Evolutionary conservation across 2,797 vertebrate species (phyloP).

Genomic region (Siniperca scherzeri): DNA sequence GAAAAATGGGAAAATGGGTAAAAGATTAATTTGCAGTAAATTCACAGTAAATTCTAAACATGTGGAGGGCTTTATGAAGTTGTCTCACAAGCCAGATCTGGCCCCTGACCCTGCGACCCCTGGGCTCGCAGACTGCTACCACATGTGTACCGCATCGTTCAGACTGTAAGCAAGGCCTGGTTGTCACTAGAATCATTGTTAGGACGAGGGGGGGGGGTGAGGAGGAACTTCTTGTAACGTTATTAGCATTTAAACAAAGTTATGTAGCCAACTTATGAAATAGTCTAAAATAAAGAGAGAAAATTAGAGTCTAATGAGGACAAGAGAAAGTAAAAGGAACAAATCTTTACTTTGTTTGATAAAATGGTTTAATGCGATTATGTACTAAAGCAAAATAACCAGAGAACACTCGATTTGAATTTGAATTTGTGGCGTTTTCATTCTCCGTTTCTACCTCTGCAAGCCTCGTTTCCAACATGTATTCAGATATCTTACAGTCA

Average conservation of each 20-base stretch:
- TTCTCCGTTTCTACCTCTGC: neutral
- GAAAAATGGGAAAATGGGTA: no score
- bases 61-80: neutral
- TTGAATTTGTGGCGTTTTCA: neutral
- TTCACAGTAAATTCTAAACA: neutral
- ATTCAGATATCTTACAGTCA: neutral
- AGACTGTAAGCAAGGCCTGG: neutral
- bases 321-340: neutral
- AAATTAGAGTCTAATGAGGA: neutral
- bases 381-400: neutral
- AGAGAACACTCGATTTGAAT: neutral
- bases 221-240: neutral
- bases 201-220: no score
- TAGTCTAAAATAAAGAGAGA: neutral
- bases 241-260: slow-evolving; percentile 11
- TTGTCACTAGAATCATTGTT: neutral
- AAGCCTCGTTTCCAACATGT: neutral
- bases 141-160: neutral
- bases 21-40: neutral
- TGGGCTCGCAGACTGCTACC: neutral
- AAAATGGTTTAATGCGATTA: neutral
- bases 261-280: neutral
- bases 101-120: neutral
- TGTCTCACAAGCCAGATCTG: neutral
- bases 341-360: neutral